Percentiles rank a stretch among this genome's conserved stretches.
phyloP scores from a whole-genome alignment of 2,888 invertebrate species.

The Flexamia atlantica region DNA sequence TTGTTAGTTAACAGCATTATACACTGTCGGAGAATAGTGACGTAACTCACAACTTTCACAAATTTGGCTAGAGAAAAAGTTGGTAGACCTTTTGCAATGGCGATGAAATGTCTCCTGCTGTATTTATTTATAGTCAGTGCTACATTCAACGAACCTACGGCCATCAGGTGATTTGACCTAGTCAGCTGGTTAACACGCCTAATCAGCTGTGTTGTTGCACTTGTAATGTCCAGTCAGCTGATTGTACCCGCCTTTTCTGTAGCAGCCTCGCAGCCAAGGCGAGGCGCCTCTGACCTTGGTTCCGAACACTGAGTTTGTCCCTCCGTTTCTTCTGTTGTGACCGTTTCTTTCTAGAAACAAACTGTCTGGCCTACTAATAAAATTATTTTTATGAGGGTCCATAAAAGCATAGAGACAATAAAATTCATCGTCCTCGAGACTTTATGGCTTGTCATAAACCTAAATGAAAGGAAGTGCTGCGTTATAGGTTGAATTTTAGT shows the following conservation, averaged over 20 bases:
- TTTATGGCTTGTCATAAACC: too few species aligned
- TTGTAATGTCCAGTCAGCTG: background rate
- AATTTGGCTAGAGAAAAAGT: too few species aligned
- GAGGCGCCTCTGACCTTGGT: background rate
- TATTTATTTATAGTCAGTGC: too few species aligned
- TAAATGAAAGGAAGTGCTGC: too few species aligned
- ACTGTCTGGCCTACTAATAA: background rate
- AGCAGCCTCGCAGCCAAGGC: conserved; percentile 18
- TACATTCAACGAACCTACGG: too few species aligned
- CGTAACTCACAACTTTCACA: too few species aligned
- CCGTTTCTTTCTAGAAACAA: background rate
- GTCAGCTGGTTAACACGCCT: background rate
- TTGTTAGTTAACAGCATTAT: too few species aligned
- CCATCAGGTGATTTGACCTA: background rate
- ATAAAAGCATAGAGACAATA: conserved; percentile 1
- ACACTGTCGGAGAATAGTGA: too few species aligned
- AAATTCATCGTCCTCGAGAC: background rate
- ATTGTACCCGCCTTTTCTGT: conserved; percentile 13
- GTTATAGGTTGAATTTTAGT: too few species aligned
- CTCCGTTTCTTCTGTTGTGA: conserved; percentile 5
- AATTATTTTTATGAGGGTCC: conserved; percentile 1
- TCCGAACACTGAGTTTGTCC: background rate
- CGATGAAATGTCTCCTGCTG: too few species aligned
- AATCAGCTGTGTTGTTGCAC: background rate
- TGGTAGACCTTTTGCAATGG: too few species aligned